Evolutionary conservation across 2,888 invertebrate species (phyloP), one percentile per base, ranked within the genome.

Genomic region (Apodemia zela): DNA sequence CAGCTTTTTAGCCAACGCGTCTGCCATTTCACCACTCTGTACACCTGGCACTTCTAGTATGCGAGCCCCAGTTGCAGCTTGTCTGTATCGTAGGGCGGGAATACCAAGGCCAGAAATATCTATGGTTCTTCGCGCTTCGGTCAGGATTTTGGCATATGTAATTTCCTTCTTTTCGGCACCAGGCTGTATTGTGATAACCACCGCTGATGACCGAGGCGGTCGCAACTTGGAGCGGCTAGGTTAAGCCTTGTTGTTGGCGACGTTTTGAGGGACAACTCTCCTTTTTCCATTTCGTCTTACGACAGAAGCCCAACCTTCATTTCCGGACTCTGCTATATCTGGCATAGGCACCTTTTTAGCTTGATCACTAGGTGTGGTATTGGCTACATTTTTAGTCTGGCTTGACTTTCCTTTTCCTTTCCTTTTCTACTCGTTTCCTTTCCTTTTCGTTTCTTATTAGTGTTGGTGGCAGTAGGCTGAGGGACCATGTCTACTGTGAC

Each of bases 1-100:
- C 7, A 60, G 15, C 25, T 60, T 60, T 5, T 18, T 8, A 4
- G 60, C 60, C 15, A 60, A 25, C 11, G 18, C 13, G 13, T 60
- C 60, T 15, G 60, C 60, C 21, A 38, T 45, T n/a, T 38, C 45
- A 3, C 60, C 47, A 21, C 18, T 51, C 13, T 18, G 18, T 21
- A 5, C 51, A 5, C 51, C 51, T 5, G 51, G 51, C 21, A 51
- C 51, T 51, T 21, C 51, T 13, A 51, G 18, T 11, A 51, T 51
- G 5, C 51, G 51, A 13, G 51, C 51, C 15, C 60, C 60, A 45
- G 60, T 60, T 15, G 38, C 42, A 21, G 47, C 45, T 25, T 60
- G 18, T 38, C 60, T 38, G 7, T 25, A 60, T 8, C 15, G 25
- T 10, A 60, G 15, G 8, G 5, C 25, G 10, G 13, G 6, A 11